Percentiles rank a stretch among this genome's conserved stretches.
These are phyloP conservation scores for Rhynchotus rufescens DNA, from an alignment of 2,797 vertebrate genomes.

Conservation along the genomic window DNA sequence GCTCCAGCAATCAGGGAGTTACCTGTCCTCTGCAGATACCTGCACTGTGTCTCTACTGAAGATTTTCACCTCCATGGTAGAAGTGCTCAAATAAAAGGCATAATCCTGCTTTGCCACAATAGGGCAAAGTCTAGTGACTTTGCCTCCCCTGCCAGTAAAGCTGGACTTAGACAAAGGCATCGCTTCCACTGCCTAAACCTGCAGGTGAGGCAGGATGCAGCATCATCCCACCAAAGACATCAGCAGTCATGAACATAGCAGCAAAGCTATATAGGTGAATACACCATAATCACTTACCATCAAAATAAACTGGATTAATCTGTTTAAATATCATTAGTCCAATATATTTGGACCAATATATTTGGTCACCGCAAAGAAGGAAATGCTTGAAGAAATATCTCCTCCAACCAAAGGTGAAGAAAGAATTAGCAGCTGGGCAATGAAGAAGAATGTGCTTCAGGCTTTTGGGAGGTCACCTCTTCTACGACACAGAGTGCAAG, in stretches of 20 bases:
- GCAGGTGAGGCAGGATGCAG: background rate
- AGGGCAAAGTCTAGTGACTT: background rate
- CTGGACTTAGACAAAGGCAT: background rate
- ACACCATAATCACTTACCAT: fast-evolving
- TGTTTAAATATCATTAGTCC: background rate
- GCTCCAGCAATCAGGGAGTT: background rate
- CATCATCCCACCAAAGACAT: fast-evolving
- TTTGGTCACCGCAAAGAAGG: background rate
- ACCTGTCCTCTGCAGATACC: background rate
- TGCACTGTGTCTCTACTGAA: background rate
- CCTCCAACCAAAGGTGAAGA: background rate
- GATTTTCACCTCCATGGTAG: fast-evolving
- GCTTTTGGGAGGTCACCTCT: background rate
- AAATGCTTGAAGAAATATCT: background rate
- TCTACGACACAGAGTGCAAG: background rate
- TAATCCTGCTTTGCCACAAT: fast-evolving
- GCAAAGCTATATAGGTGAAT: fast-evolving
- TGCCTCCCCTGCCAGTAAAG: background rate
- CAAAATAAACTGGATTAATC: background rate
- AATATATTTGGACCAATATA: too few species aligned
- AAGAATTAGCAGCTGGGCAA: background rate
- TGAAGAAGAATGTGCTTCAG: background rate
- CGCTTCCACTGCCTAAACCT: fast-evolving
- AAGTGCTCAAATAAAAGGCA: background rate
- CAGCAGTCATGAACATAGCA: fast-evolving